Conservation (phyloP, 2,888 invertebrate genomes). For the Polia nebulosa region DNA sequence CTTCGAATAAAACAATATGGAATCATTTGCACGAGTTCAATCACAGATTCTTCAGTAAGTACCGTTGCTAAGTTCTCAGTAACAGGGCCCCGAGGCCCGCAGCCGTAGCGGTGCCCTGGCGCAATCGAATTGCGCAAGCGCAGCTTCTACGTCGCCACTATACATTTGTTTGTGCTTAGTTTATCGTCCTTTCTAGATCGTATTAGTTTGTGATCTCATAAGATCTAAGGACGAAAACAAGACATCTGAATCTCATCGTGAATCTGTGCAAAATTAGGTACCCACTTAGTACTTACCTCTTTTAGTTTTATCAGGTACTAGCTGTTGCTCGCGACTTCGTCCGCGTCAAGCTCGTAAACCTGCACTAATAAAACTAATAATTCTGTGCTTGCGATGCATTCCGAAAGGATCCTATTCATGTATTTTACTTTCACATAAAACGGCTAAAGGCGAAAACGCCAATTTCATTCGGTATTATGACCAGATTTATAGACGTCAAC, state of each 20-base stretch:
- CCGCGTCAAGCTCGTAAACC: no score
- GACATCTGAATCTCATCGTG: neutral
- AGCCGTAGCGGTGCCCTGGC: conserved; percentile 66
- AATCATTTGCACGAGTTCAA: neutral
- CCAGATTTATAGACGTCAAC: no score
- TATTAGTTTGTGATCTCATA: neutral
- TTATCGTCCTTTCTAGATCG: conserved; percentile 19
- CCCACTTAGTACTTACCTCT: no score
- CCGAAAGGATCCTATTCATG: no score
- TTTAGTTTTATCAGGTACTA: neutral
- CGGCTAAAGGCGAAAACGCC: no score
- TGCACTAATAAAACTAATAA: no score
- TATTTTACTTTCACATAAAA: no score
- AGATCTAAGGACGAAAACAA: neutral
- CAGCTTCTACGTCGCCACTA: conserved; percentile 42
- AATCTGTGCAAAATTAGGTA: neutral
- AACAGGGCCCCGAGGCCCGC: conserved; percentile 45
- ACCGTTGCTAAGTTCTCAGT: conserved; percentile 55
- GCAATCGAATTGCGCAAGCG: conserved; percentile 74
- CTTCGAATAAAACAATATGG: neutral
- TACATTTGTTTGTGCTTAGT: conserved; percentile 29
- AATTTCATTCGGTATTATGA: no score
- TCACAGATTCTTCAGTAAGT: conserved; percentile 25
- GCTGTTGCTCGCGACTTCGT: no score
- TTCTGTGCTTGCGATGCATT: no score